Percentiles rank a stretch among this genome's conserved stretches.
Evolutionary conservation across 2,888 invertebrate genomes (phyloP).

Genomic region (Epinotia bilunana): DNA sequence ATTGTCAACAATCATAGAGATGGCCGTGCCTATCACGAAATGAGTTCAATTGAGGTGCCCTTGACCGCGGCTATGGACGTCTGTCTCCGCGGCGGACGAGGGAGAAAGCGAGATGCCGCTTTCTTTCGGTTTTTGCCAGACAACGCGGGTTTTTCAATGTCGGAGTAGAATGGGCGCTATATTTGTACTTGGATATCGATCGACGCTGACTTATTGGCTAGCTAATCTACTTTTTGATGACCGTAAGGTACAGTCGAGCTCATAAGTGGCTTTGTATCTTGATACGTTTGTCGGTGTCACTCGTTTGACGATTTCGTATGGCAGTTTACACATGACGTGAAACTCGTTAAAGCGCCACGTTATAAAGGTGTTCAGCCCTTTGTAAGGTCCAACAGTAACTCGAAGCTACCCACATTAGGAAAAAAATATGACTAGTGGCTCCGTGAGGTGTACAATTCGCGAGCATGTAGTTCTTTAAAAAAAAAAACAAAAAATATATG

Average conservation of each 20-base stretch:
- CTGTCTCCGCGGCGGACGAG: conserved; percentile 2
- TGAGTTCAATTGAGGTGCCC: conserved; percentile 34
- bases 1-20: neutral
- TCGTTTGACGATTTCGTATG: neutral
- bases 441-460: too few species aligned
- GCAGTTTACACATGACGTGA: neutral
- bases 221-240: too few species aligned
- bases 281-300: neutral
- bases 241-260: neutral
- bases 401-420: too few species aligned
- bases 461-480: too few species aligned
- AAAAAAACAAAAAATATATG: too few species aligned
- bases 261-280: neutral
- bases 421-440: too few species aligned
- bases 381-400: neutral
- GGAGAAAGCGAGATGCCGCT: conserved; percentile 11
- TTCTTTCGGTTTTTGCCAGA: conserved; percentile 15
- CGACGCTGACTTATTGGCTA: neutral
- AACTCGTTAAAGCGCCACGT: neutral
- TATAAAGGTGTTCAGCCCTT: neutral
- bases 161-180: conserved; percentile 1
- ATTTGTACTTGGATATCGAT: neutral
- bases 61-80: conserved; percentile 6
- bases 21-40: conserved; percentile 13
- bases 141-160: conserved; percentile 16